Evolutionary conservation across 2,113 vertebrate species (phyloP), one percentile per base, ranked within the genome.

Genomic region (Pleuronectes platessa): DNA sequence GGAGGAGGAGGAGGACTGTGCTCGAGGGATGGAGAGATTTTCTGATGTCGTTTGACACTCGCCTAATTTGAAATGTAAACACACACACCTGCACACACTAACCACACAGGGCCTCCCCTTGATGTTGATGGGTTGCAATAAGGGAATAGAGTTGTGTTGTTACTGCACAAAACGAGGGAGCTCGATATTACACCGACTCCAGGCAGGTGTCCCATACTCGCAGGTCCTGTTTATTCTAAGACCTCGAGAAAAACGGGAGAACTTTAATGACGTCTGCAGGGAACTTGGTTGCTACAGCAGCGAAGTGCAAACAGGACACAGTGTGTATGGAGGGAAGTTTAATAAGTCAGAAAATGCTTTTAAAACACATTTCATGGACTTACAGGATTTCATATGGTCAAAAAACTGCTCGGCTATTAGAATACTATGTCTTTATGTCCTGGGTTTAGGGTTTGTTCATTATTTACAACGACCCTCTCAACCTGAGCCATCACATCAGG

Each of bases 181-280:
- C 69, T 79, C 4, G 0, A 21, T 76, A 66, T 79, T 66, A 71
- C 60, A 72, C 23, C n/a, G 18, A 9, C 67, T 79, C 72, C 75
- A 88, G 54, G 23, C 74, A 68, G 68, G n/a, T 81, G 74, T 73
- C 53, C 37, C 55, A 58, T 24, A 40, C 40, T 69, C 23, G 0
- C 47, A 40, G 27, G 21, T 63, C 67, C 15, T 68, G 62, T 78
- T 74, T 63, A 54, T 64, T 74, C n/a, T 20, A 21, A 64, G 17
- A 40, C 66, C 26, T 51, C 51, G 27, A 56, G 69, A 62, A 74
- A 35, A 66, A 47, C 60, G 11, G 61, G 13, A 49, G 51, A 68
- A 66, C 62, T 76, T 73, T 88, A 86, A 88, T 81, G 74, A 86
- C 73, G 70, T 83, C 80, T 78, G 71, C 64, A 67, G 77, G 86